Base-by-base conservation (phyloP, 2,888 invertebrate genomes). In the Drosophila cognata region DNA sequence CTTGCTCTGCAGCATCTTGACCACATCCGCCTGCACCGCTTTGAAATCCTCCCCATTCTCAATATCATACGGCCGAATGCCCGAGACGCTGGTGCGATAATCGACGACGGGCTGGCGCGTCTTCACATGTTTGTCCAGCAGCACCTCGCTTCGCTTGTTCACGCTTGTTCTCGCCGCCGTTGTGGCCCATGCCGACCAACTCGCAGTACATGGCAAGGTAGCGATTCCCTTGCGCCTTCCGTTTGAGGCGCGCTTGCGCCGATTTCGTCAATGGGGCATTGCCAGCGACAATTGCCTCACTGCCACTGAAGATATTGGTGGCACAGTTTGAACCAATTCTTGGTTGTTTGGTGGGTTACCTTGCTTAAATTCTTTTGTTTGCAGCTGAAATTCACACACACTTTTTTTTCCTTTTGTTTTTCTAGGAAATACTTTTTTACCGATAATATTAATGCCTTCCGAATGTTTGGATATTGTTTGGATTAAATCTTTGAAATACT, bases 201-300 rank as follows among this genome's bases (percentile, higher is more conserved):
- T 99, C 99, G 91, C 99, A 99, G 92, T 99, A 98, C 93, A 99
- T 96, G 0, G 97, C 98, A 63, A 99, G 92, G 72, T 94, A 89
- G 94, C 96, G 0, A 96, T 96, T 55, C 94, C 71, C 65, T n/a
- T 81, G 77, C 7, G 88, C 87, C 31, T 84, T 90, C 1, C 90
- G 84, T 38, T 79, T 89, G 4, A 82, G 74, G 2, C 92, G 91
- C 31, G 72, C 52, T 25, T 85, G 85, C 0, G 91, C 90, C 1
- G 92, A 83, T 62, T 91, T 92, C 11, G 76, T 87, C n/a, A 79
- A 36, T 6, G 66, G 48, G 1, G 33, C 28, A 1, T 29, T 60
- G 7, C 7, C n/a, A 38, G 29, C n/a, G n/a, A 25, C 55, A 7
- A 48, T 55, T 59, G 18, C 36, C 7, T 25, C 16, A 10, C 2